phyloP scores from a whole-genome alignment of 1,140 invertebrate genomes.

The Atopsyche davidsoni region DNA sequence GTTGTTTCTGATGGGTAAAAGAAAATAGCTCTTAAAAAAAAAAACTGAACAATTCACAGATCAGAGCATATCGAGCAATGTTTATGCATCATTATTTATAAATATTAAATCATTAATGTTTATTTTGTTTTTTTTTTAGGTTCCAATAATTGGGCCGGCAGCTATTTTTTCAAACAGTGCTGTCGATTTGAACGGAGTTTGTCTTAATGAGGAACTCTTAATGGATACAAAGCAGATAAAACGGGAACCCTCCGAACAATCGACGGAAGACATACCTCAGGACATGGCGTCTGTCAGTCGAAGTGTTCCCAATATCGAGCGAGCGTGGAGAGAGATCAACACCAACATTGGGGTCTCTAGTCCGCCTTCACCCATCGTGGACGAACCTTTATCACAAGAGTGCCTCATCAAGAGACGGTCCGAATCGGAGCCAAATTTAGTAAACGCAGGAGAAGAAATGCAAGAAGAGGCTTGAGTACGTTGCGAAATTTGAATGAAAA shows the following conservation, averaged over 20 bases:
- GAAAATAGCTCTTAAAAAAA: too few relatives aligned
- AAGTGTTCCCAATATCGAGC: conserved; percentile 44
- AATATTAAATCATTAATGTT: conserved; percentile 2
- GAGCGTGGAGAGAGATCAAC: conserved; percentile 30
- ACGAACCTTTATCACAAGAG: conserved; percentile 32
- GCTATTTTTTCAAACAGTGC: conserved; percentile 85
- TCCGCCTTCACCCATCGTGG: conserved; percentile 33
- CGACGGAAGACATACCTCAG: conserved; percentile 39
- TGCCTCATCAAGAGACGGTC: conserved; percentile 38
- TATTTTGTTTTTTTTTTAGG: conserved; percentile 19
- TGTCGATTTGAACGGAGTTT: conserved; percentile 74
- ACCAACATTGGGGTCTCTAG: conserved; percentile 25
- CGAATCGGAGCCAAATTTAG: conserved; percentile 47
- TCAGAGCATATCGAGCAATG: too few relatives aligned
- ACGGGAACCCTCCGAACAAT: conserved; percentile 37
- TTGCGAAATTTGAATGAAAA: neutral
- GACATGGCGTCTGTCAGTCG: conserved; percentile 35
- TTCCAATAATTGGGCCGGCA: conserved; percentile 54
- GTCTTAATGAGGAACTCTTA: conserved; percentile 65
- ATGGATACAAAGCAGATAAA: conserved; percentile 46
- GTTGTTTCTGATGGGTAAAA: too few relatives aligned
- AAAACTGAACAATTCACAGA: too few relatives aligned
- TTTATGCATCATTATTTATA: neutral
- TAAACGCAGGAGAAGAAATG: conserved; percentile 37
- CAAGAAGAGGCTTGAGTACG: conserved; percentile 22